Evolutionary conservation across 2,113 vertebrate species (phyloP), one percentile per base, ranked within the genome.

Genomic region (Pogona vitticeps): DNA sequence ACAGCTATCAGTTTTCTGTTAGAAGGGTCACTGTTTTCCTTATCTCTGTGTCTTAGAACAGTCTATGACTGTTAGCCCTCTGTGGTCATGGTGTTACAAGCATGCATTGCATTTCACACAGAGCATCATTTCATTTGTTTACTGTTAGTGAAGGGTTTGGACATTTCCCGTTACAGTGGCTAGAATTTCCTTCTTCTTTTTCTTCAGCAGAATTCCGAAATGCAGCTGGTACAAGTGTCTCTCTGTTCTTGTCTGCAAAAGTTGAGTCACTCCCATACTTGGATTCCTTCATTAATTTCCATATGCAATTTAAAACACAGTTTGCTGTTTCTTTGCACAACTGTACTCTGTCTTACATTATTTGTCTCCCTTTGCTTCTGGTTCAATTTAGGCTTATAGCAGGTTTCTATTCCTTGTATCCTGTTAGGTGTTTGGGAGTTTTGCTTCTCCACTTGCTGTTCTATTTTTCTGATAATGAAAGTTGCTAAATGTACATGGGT

Each of bases 221-320:
- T 83, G 71, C 17, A 73, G 17, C 71, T 84, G 56, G 82, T 63
- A 61, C 38, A 59, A 75, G 73, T 52, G 76, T 76, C 38, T 77
- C 61, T 76, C 20, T 73, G 15, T 81, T 75, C 59, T 21, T 15
- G 23, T 38, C 31, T 73, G 31, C 77, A 80, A 68, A 46, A 72
- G 21, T 86, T 73, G 42, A 61, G 31, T 56, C 76, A 71, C 33
- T 42, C 52, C 36, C 67, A 58, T 77, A 12, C n/a, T 36, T 80
- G 26, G 73, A 73, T 73, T 18, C 46, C 20, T 65, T 46, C 58
- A 42, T 42, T 72, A 65, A 13, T n/a, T 80, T 59, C 40, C 70
- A 72, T 61, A 31, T 72, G 52, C 6, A 59, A 6, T 33, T 71
- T 86, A 52, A 65, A 79, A 61, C 26, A 28, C 40, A 36, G 40